Conservation (phyloP, 2,888 invertebrate genomes). For the Papilio gigon region DNA sequence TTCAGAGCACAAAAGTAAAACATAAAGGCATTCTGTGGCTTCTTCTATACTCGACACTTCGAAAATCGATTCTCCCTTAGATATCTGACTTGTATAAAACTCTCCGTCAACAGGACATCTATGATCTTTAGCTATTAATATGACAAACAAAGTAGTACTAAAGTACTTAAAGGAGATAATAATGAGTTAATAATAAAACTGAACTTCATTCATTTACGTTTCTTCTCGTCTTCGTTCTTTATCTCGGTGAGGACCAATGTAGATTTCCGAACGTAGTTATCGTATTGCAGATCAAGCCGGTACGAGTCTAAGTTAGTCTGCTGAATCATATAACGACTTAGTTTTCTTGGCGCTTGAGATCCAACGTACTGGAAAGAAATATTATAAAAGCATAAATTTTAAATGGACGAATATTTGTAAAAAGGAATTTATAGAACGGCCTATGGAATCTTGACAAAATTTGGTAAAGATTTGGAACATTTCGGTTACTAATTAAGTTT, state of each 20-base stretch:
- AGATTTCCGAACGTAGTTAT: constrained; percentile 4
- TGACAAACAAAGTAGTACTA: not conserved
- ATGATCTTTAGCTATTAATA: too few relatives aligned
- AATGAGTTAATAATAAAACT: not conserved
- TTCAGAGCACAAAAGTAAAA: too few relatives aligned
- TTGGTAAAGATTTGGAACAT: too few relatives aligned
- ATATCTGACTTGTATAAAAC: too few relatives aligned
- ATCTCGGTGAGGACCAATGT: not conserved
- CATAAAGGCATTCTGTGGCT: too few relatives aligned
- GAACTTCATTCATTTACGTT: constrained; percentile 27
- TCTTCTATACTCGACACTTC: too few relatives aligned
- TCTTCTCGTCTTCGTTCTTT: constrained; percentile 26
- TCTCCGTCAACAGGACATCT: too few relatives aligned
- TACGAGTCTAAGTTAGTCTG: constrained; percentile 54
- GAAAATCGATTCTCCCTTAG: too few relatives aligned
- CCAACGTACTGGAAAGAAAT: constrained; percentile 54
- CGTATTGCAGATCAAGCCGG: constrained; percentile 51
- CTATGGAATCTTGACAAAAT: too few relatives aligned
- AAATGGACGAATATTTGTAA: too few relatives aligned
- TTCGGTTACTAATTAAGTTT: too few relatives aligned
- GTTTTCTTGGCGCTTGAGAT: constrained; percentile 53
- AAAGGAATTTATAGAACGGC: too few relatives aligned
- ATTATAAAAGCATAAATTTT: constrained; percentile 35
- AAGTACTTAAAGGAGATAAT: not conserved
- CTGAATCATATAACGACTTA: constrained; percentile 55